phyloP scores from a whole-genome alignment of 2,797 vertebrate genomes.

The Morus bassanus region DNA sequence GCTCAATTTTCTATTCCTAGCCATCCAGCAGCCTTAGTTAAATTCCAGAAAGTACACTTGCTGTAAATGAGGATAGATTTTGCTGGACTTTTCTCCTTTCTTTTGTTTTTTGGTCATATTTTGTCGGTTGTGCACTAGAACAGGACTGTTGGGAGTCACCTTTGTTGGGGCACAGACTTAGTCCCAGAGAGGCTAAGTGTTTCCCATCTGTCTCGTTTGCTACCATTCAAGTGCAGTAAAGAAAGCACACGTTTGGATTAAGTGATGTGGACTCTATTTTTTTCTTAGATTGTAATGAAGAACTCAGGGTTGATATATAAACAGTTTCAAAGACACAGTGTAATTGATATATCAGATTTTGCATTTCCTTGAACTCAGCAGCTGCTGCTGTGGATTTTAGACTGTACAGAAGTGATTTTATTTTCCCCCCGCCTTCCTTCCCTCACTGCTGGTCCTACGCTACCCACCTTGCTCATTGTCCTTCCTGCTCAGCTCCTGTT shows the following conservation, averaged over 20 bases:
- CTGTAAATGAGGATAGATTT: neutral
- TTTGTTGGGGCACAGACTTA: neutral
- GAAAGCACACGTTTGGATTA: neutral
- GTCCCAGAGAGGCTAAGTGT: neutral
- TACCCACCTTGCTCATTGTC: slow-evolving; percentile 77
- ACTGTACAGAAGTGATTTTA: neutral
- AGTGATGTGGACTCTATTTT: neutral
- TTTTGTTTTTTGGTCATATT: neutral
- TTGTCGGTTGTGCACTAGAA: neutral
- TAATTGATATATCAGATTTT: neutral
- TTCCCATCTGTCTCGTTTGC: neutral
- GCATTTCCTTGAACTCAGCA: slow-evolving; percentile 26
- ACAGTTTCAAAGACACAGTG: neutral
- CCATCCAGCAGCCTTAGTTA: neutral
- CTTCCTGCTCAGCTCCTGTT: slow-evolving; percentile 76
- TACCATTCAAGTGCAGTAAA: neutral
- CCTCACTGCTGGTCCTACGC: slow-evolving; percentile 57
- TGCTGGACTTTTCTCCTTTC: neutral
- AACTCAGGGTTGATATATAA: neutral
- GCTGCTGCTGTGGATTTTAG: slow-evolving; percentile 22
- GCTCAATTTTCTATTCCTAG: neutral
- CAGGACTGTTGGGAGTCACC: neutral
- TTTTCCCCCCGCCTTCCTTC: neutral
- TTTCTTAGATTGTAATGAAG: neutral
- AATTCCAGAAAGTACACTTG: neutral